phyloP scores from a whole-genome alignment of 2,113 vertebrate species.

The Otis tarda region DNA sequence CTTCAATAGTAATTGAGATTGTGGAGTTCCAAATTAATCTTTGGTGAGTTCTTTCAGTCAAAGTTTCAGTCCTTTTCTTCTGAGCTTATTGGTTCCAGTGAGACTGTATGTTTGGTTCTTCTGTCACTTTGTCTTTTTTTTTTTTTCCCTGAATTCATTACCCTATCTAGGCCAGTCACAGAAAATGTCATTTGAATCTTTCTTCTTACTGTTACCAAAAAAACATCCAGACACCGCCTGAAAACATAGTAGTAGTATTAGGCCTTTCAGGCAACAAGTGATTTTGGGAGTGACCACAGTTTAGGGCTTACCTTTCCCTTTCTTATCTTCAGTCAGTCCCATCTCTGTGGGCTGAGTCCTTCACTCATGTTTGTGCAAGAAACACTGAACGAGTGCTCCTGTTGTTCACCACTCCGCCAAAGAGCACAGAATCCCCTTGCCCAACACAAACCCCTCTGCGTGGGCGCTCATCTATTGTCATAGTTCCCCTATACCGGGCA shows the following conservation, averaged over 20 bases:
- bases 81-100: not conserved
- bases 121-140: not conserved
- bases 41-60: not conserved
- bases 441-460: not conserved
- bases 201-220: not conserved
- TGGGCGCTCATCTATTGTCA: fast-evolving
- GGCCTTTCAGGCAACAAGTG: not conserved
- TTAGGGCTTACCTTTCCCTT: not conserved
- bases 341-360: not conserved
- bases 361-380: not conserved
- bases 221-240: not conserved
- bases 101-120: not conserved
- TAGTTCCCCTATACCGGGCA: not conserved
- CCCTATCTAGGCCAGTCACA: not conserved
- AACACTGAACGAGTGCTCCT: not conserved
- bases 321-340: not conserved
- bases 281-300: not conserved
- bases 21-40: not conserved
- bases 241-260: not conserved
- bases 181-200: not conserved
- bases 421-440: not conserved
- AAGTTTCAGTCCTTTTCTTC: not conserved
- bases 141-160: not conserved
- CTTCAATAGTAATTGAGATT: not conserved
- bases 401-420: not conserved